phyloP scores from a whole-genome alignment of 2,888 invertebrate species.

The Lissocephala sabroskyi region DNA sequence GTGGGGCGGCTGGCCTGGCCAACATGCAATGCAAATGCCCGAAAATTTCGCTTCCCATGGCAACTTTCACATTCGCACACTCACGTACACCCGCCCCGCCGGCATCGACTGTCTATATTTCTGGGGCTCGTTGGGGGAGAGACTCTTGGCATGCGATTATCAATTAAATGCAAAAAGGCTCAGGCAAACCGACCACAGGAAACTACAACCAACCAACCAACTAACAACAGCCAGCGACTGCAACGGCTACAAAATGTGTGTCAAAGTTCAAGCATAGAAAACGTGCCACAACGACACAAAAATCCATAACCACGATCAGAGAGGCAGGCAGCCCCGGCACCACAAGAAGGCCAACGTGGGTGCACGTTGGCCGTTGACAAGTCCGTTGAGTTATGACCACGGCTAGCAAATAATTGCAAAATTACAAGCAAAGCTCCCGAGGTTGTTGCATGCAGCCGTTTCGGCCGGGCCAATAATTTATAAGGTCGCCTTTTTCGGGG shows the following conservation, averaged over 20 bases:
- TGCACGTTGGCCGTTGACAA: slow-evolving; percentile 8
- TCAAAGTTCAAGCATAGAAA: slow-evolving; percentile 56
- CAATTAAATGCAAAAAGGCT: slow-evolving; percentile 28
- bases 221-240: slow-evolving; percentile 2
- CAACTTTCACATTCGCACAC: slow-evolving; percentile 48
- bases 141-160: slow-evolving; percentile 54
- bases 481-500: slow-evolving; percentile 34
- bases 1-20: no score
- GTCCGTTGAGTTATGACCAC: slow-evolving; percentile 50
- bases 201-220: background rate
- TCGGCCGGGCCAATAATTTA: slow-evolving; percentile 24
- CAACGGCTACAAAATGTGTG: slow-evolving; percentile 47
- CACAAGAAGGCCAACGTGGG: no score
- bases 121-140: slow-evolving; percentile 12
- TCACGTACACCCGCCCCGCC: slow-evolving; percentile 44
- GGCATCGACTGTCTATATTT: slow-evolving; percentile 53
- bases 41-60: slow-evolving; percentile 22
- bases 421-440: slow-evolving; percentile 37
- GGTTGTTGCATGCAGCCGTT: background rate
- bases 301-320: slow-evolving; percentile 5
- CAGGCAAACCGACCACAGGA: background rate
- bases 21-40: slow-evolving; percentile 4
- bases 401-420: slow-evolving; percentile 61
- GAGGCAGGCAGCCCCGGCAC: no score
- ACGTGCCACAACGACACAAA: slow-evolving; percentile 30